phyloP scores from a whole-genome alignment of 2,797 vertebrate species.

The Xenopus petersii region DNA sequence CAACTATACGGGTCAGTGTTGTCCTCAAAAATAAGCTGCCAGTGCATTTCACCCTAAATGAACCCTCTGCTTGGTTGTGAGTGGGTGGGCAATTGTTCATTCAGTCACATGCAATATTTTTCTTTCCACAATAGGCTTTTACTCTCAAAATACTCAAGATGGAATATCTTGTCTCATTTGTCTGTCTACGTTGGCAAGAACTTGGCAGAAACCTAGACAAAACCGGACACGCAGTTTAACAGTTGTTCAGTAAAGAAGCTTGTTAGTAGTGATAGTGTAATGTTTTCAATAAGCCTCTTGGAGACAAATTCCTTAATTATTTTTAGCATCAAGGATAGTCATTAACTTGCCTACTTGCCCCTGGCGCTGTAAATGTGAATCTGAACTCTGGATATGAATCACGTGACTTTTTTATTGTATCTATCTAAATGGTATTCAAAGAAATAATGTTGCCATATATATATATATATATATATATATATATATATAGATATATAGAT shows the following conservation, averaged over 20 bases:
- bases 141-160: neutral
- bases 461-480: slow-evolving; percentile 23
- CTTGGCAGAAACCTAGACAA: neutral
- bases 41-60: slow-evolving; percentile 34
- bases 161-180: neutral
- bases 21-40: slow-evolving; percentile 6
- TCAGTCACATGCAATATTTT: slow-evolving; percentile 28
- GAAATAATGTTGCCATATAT: too few species aligned
- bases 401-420: too few species aligned
- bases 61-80: slow-evolving; percentile 32
- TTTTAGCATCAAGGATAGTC: too few species aligned
- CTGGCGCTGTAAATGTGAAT: too few species aligned
- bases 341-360: too few species aligned
- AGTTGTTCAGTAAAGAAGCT: too few species aligned
- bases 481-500: slow-evolving; percentile 31
- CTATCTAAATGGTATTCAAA: too few species aligned
- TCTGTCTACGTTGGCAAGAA: neutral
- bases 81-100: slow-evolving; percentile 1
- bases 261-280: too few species aligned
- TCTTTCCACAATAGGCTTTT: neutral
- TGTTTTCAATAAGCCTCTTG: too few species aligned
- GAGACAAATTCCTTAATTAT: too few species aligned
- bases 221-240: too few species aligned
- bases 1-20: slow-evolving; percentile 17
- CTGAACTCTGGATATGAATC: too few species aligned